phyloP scores from a whole-genome alignment of 2,113 vertebrate genomes.

The Dromiciops gliroides region DNA sequence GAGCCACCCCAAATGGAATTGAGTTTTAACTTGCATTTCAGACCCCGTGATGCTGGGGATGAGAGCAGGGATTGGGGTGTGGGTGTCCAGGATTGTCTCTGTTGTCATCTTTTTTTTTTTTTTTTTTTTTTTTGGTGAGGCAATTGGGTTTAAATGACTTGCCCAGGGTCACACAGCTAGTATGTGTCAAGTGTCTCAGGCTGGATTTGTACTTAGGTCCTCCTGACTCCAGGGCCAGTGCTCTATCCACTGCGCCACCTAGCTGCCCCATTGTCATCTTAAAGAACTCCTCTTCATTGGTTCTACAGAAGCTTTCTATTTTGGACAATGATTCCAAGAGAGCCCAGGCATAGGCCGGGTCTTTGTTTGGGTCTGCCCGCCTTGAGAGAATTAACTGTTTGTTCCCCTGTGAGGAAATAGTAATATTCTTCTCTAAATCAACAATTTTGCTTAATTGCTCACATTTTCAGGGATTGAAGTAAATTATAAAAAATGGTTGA shows the following conservation, averaged over 20 bases:
- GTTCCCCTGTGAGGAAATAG: slow-evolving; percentile 60
- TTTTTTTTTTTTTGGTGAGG: too few relatives aligned
- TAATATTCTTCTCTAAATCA: slow-evolving; percentile 64
- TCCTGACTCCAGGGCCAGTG: too few relatives aligned
- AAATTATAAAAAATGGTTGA: slow-evolving; percentile 62
- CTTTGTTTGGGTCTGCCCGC: slow-evolving; percentile 49
- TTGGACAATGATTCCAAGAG: slow-evolving; percentile 66
- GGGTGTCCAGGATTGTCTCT: slow-evolving; percentile 56
- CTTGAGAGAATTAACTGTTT: slow-evolving; percentile 23
- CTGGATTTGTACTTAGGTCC: too few relatives aligned
- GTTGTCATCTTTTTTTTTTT: too few relatives aligned
- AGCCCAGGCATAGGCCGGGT: slow-evolving; percentile 61
- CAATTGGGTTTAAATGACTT: too few relatives aligned
- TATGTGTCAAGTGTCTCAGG: too few relatives aligned
- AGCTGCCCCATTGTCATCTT: too few relatives aligned
- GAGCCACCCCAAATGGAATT: slow-evolving; percentile 82
- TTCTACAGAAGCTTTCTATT: slow-evolving; percentile 70
- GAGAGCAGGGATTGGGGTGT: slow-evolving; percentile 62
- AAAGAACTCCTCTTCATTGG: slow-evolving; percentile 57
- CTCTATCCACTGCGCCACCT: too few relatives aligned
- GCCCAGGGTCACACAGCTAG: too few relatives aligned
- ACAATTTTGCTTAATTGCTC: slow-evolving; percentile 59
- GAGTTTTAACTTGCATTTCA: slow-evolving; percentile 80
- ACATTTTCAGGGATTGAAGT: slow-evolving; percentile 43
- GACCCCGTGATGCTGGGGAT: slow-evolving; percentile 70